Evolutionary conservation across 2,888 invertebrate genomes (phyloP).

Genomic region (Patella pellucida): DNA sequence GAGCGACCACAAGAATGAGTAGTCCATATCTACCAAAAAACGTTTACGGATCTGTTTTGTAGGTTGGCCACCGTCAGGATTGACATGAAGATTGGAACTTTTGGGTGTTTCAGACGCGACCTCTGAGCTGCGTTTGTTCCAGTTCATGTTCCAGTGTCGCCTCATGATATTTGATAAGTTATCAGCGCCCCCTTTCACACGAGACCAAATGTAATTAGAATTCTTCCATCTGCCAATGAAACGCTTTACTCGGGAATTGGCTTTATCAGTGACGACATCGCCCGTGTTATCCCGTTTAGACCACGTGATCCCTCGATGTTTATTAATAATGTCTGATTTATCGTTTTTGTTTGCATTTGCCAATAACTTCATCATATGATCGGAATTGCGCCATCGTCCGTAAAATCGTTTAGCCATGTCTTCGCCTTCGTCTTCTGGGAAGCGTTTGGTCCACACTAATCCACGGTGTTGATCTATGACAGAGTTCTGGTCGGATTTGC

Average conservation of each 20-base stretch:
- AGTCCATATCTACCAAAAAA: not conserved
- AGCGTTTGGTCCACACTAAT: not conserved
- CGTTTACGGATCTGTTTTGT: not conserved
- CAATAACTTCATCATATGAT: too few relatives aligned
- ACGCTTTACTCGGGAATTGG: not conserved
- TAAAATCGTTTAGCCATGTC: not conserved
- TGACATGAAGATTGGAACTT: not conserved
- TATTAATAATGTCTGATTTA: too few relatives aligned
- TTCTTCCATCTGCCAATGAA: not conserved
- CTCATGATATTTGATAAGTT: not conserved
- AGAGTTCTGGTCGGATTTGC: not conserved
- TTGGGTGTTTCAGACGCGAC: not conserved
- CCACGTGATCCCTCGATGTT: not conserved
- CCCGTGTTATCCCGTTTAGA: too few relatives aligned
- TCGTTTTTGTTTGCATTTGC: too few relatives aligned
- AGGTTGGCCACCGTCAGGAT: not conserved
- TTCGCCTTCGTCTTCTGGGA: not conserved
- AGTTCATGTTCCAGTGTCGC: not conserved
- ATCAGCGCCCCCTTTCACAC: not conserved
- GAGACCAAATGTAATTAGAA: not conserved
- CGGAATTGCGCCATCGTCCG: too few relatives aligned
- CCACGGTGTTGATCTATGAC: not conserved
- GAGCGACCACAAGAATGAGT: constrained; percentile 2
- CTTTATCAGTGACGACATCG: not conserved
- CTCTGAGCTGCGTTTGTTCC: not conserved